Base-by-base conservation (phyloP, 2,797 vertebrate genomes). In the Coregonus suidteri region DNA sequence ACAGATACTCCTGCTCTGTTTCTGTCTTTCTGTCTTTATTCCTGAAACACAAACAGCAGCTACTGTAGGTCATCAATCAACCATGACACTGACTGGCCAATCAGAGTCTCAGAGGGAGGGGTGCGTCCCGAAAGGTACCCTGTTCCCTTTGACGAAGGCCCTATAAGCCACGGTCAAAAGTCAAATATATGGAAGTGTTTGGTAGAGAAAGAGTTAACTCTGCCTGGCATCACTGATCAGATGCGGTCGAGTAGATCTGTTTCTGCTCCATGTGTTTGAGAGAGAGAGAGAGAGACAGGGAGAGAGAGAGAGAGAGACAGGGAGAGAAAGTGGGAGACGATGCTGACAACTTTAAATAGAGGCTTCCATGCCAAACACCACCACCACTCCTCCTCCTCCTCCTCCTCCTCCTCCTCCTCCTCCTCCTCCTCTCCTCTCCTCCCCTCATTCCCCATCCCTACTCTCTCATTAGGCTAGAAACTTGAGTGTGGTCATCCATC, bases 381-480 rank as follows among this genome's bases (percentile, higher is more conserved):
- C 92, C 91, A 25, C 25, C 25, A 25, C 25, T 1, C 89, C 88
- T 93, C 92, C 92, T 92, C 90, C 15, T 18, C 53, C 16, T 4
- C 9, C 25, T 15, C 52, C 52, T 56, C 53, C 14, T 16, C 53
- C 4, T 56, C 4, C 52, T 54, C 52, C 2, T 1, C 9, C 52
- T 14, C 11, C 6, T 51, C 7, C 11, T 6, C 14, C 13, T 2
- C 3, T 0, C 13, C 53, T 54, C 13, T 16, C 53, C 16, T 14
- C 4, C 16, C 13, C 53, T 54, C 13, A 14, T 5, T 54, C 15
- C 16, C 3, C 15, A 16, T 53, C 52, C 91, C 92, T 89, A 91
- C 90, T 94, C 93, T 94, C 92, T 95, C 93, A 94, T 94, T 94
- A 94, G 92, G 91, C 92, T 85, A 89, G 91, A 93, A 93, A 92